These are phyloP conservation scores for Sander vitreus DNA, from an alignment of 2,113 vertebrate genomes.

Conservation along the genomic window DNA sequence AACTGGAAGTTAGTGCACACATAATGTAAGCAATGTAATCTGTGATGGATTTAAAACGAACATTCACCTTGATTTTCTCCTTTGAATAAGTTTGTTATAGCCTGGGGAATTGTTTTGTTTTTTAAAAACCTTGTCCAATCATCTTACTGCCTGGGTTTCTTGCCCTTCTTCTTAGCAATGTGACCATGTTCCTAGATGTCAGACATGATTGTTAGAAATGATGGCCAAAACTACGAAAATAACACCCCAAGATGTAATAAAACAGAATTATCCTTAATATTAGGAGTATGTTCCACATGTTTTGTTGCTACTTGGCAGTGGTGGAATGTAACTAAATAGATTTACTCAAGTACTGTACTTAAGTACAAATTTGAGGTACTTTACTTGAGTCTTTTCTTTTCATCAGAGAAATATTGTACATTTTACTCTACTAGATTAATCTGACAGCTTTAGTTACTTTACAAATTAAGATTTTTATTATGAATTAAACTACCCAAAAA, in stretches of 20 bases:
- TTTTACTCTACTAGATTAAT: no score
- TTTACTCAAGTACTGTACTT: no score
- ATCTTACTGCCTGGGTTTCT: background rate
- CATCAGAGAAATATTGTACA: no score
- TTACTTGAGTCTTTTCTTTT: no score
- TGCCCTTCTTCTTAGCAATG: background rate
- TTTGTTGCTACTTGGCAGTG: background rate
- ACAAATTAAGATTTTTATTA: no score
- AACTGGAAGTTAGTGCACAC: background rate
- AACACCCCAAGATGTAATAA: background rate
- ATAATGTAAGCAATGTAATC: background rate
- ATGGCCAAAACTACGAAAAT: background rate
- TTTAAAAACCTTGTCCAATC: background rate
- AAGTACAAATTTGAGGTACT: no score
- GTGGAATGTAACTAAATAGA: no score
- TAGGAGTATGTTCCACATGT: background rate
- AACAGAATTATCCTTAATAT: background rate
- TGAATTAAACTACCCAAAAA: no score
- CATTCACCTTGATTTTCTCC: background rate
- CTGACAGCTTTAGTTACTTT: no score
- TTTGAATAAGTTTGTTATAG: background rate
- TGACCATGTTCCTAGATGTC: background rate
- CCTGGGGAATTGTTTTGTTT: background rate
- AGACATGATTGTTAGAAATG: background rate
- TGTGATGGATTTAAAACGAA: background rate